Base-by-base conservation (phyloP, 2,888 invertebrate genomes). In the Lydus trimaculatus region DNA sequence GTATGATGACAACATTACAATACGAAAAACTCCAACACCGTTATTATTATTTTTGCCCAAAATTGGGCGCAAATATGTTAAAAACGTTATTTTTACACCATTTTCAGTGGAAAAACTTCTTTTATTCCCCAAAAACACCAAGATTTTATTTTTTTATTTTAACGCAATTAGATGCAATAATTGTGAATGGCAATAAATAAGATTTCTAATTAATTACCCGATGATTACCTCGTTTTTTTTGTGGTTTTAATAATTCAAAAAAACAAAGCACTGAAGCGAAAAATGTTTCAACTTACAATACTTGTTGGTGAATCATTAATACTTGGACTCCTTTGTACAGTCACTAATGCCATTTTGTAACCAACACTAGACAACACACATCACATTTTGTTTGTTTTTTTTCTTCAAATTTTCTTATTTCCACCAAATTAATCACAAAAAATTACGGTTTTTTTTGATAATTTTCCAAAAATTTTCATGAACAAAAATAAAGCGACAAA, bases 291-390 rank as follows among this genome's bases (percentile, higher is more conserved):
- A 88, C 88, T 88, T 81, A 89, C 89, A 82, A 87, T 87, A 82
- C 86, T 88, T 79, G 70, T 71, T 72, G 91, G 90, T 76, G 89
- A 89, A 85, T 89, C 90, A 85, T 89, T 89, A 80, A 89, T 89
- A 87, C 91, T 91, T 79, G 91, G 91, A 79, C 91, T 91, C 83
- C 91, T 88, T 84, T 91, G 91, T 83, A 92, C 90, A 80, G 91
- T 91, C 85, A 92, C 91, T 84, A 91, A 87, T 84, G 91, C 91
- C 91, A 92, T 91, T 78, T 20, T 48, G 20, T 20, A 9, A 11
- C 1, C 11, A 7, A 13, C 7, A 13, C 6, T 13, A 43, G 17
- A 9, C 2, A 65, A 65, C 56, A 56, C 70, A 71, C 66, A 31
- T 66, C 73, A 73, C 71, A 60, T 67, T 33, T 61, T n/a, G n/a